These are phyloP conservation scores for Cepaea nemoralis DNA, from an alignment of 1,140 invertebrate genomes.

Conservation along the genomic window DNA sequence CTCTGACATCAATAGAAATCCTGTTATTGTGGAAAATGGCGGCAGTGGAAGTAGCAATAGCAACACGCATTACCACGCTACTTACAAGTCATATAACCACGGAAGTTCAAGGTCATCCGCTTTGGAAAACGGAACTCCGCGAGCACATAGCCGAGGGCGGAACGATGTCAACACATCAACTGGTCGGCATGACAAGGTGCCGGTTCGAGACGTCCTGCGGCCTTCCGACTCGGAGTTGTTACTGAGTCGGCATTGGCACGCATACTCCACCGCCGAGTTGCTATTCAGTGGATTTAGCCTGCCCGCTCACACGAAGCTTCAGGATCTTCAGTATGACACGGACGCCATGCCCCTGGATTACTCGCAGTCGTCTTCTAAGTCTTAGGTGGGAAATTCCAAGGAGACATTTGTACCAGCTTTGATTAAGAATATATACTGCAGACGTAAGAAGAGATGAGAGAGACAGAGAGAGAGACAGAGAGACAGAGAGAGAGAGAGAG, in stretches of 20 bases:
- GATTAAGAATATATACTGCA: no score
- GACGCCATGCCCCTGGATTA: conserved; percentile 30
- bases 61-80: background rate
- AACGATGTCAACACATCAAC: background rate
- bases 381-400: no score
- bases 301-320: background rate
- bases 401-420: no score
- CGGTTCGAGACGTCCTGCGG: background rate
- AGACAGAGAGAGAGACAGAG: no score
- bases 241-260: conserved; percentile 17
- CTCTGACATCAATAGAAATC: conserved; percentile 34
- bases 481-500: no score
- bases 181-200: background rate
- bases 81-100: background rate
- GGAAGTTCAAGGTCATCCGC: background rate
- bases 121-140: background rate
- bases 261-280: conserved; percentile 16
- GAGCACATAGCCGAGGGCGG: background rate
- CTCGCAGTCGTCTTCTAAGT: conserved; percentile 24
- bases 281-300: conserved; percentile 22
- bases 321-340: conserved; percentile 26
- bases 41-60: background rate
- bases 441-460: no score
- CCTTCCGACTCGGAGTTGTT: conserved; percentile 9
- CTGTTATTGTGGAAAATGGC: conserved; percentile 28